Conservation (phyloP, 92 coral and sea anemone species). For the Umimayanthus kanabou region DNA sequence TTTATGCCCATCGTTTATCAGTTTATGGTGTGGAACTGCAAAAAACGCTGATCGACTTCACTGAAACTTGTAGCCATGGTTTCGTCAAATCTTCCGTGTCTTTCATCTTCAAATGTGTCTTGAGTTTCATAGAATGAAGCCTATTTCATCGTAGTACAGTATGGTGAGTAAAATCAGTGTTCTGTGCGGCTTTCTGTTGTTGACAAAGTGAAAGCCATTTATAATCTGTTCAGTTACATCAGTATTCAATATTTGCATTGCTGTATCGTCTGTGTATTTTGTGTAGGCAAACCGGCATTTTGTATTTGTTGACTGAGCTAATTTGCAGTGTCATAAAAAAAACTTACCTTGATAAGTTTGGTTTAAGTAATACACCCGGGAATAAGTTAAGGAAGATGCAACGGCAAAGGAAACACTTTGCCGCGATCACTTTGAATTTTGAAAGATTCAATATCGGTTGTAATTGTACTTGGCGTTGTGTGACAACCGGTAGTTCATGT, state of each 20-base stretch:
- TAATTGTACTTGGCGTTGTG: neutral
- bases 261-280: neutral
- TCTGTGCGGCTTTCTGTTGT: neutral
- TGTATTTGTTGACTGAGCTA: neutral
- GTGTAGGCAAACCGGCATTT: neutral
- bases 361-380: neutral
- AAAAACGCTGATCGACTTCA: neutral
- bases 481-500: neutral
- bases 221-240: neutral
- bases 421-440: neutral
- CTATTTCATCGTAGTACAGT: neutral
- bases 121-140: slow-evolving; percentile 1
- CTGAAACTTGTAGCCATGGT: neutral
- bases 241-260: slow-evolving; percentile 20
- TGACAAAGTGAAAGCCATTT: neutral
- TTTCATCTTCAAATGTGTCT: neutral
- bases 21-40: neutral
- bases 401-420: neutral
- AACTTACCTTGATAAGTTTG: neutral
- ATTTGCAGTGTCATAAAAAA: slow-evolving; percentile 5
- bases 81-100: slow-evolving; percentile 3
- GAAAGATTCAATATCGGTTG: neutral
- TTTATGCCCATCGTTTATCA: neutral
- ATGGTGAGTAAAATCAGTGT: slow-evolving; percentile 1
- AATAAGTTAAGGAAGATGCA: neutral